Conservation (phyloP, 2,797 vertebrate species). For the Myotis myotis region DNA sequence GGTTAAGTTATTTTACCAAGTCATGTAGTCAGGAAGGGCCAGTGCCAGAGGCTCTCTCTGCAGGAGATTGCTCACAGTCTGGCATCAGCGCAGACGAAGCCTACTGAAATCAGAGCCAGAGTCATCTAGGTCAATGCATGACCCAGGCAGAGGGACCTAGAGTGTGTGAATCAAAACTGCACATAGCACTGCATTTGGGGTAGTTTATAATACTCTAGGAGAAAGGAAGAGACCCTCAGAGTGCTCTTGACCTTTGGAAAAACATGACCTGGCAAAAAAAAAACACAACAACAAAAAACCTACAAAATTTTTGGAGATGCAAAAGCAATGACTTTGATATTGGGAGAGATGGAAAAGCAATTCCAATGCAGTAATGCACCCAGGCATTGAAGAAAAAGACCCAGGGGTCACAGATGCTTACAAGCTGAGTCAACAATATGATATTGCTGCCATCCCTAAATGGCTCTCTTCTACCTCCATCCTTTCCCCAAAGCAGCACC, state of each 20-base stretch:
- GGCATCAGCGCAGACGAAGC: not conserved
- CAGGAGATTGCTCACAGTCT: not conserved
- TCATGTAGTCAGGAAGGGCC: not conserved
- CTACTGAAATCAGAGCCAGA: not conserved
- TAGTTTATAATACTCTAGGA: not conserved
- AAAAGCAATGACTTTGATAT: not conserved
- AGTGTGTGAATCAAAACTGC: not conserved
- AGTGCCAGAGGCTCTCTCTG: not conserved
- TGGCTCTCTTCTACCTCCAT: not conserved
- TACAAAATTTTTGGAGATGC: not conserved
- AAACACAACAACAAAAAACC: not conserved
- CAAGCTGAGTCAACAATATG: not conserved
- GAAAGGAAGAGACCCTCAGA: not conserved
- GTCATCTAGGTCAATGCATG: not conserved
- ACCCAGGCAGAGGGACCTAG: not conserved
- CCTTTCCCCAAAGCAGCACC: not conserved
- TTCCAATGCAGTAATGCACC: not conserved
- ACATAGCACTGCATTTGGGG: not conserved
- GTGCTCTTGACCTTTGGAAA: not conserved
- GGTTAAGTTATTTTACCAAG: not conserved
- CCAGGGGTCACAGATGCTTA: not conserved
- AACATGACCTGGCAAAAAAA: not conserved
- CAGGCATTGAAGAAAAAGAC: not conserved
- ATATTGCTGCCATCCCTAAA: not conserved
- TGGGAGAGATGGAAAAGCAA: not conserved